Base-by-base conservation (phyloP, 2,113 vertebrate genomes). In the Sardina pilchardus region DNA sequence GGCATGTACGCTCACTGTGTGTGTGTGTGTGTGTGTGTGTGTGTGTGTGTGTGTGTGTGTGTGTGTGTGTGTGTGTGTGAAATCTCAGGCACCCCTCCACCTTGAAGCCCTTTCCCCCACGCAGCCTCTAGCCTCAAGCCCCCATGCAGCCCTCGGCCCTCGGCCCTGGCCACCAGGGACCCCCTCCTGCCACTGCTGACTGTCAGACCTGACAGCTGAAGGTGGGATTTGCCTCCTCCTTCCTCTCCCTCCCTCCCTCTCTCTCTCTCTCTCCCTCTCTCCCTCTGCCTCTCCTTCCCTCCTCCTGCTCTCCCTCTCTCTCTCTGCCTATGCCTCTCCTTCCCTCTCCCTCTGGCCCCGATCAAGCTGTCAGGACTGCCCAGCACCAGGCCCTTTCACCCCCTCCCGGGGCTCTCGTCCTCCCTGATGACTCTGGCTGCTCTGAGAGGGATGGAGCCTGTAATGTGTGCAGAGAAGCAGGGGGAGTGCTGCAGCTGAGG, bases 141-240 rank as follows among this genome's bases (percentile, higher is more conserved):
- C 34, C 6, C 71, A 19, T 34, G 1, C 26, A 1, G 67, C 30
- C 67, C 30, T 36, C 67, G 30, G 71, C 71, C 71, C 30, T 17
- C 30, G 39, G 71, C 71, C 34, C 30, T 78, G 14, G 71, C 71
- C 71, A 36, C 71, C 71, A 78, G 71, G 71, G 71, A 78, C 71
- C 63, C 63, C 14, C 71, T 78, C 30, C 71, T 78, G 71, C 71
- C 30, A 78, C 71, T 78, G 71, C 30, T 78, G 71, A 78, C 71
- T 78, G 71, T 78, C 71, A 78, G 14, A 78, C 26, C 71, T 78
- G 71, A 78, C 71, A 78, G 71, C 71, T 78, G 71, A 36, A 78
- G 30, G 71, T 34, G 30, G 30, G 71, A 78, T 78, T 78, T 2
- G 34, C 71, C 12, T 36, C 30, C 36, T 17, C 30, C 12, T 36